Conservation (phyloP, 2,888 invertebrate species). For the Melinopterus prodromus region DNA sequence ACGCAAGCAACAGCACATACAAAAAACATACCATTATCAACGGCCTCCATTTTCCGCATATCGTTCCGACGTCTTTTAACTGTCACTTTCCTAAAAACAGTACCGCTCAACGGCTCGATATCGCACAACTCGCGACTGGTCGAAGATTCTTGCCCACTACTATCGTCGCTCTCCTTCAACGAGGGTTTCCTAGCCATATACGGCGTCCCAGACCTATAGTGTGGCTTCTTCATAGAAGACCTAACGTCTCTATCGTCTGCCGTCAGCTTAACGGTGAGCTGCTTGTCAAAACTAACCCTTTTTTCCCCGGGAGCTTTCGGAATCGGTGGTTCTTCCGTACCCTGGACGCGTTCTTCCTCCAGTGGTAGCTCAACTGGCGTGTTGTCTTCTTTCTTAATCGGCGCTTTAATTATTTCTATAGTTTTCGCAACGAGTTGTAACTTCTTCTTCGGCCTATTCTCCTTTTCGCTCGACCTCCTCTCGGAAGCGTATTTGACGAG, state of each 20-base stretch:
- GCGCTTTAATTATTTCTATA: not conserved
- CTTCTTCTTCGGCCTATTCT: not conserved
- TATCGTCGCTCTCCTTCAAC: not conserved
- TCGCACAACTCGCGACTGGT: slow-evolving; percentile 52
- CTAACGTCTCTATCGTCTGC: not conserved
- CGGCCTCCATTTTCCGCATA: slow-evolving; percentile 57
- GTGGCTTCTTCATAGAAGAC: not conserved
- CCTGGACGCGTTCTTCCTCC: not conserved
- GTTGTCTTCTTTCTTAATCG: not conserved
- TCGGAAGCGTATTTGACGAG: slow-evolving; percentile 50
- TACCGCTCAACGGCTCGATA: slow-evolving; percentile 68
- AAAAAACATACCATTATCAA: slow-evolving; percentile 55
- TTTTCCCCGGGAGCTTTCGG: slow-evolving; percentile 37
- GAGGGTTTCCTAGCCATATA: not conserved
- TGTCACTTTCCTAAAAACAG: slow-evolving; percentile 71
- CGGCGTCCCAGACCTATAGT: not conserved
- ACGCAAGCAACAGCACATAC: not conserved
- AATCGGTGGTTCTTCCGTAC: slow-evolving; percentile 30
- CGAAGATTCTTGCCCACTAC: slow-evolving; percentile 13
- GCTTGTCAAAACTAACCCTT: slow-evolving; percentile 44
- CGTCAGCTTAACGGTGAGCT: not conserved
- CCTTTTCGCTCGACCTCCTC: slow-evolving; percentile 18
- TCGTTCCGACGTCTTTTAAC: slow-evolving; percentile 66
- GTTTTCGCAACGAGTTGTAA: not conserved
- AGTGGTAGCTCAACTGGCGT: no score